Evolutionary conservation across 2,888 invertebrate genomes (phyloP), one percentile per base, ranked within the genome.

Genomic region (Hipparchia sbordonii): DNA sequence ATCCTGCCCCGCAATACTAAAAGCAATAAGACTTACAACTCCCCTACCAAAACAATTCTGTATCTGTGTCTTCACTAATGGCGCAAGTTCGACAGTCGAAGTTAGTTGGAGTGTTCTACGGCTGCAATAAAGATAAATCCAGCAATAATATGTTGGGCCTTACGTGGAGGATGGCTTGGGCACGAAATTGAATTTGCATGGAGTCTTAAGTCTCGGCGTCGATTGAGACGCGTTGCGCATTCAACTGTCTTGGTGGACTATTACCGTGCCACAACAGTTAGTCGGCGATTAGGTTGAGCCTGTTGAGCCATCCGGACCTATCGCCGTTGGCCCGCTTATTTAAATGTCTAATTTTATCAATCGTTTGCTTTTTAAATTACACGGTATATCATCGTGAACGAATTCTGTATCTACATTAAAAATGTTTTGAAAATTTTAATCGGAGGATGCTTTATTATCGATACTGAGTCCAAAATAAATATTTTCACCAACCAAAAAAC

Each of bases 61-160:
- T 93, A 89, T 92, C 90, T 92, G 93, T 92, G 92, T 93, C 90
- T 92, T 92, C 92, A 86, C 92, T 93, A 93, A 93, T 93, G 92
- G 93, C 90, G 86, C 84, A 93, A 93, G 88, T 93, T 93, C 92
- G 93, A 92, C 93, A 92, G 91, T 89, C 92, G 91, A 93, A 92
- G 89, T 93, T 92, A 92, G 89, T 92, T 92, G 86, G 90, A 92
- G 91, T 92, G 92, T 89, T 93, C 90, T 90, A 92, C 90, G 87
- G 89, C 89, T 87, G 92, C 93, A 92, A 93, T 93, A 93, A 93
- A 93, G 91, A 93, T 93, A 93, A 93, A 93, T 93, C 93, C 93
- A 90, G 90, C 91, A 91, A 93, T 93, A 93, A 93, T 91, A 93
- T 91, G 92, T 87, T 89, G 89, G 91, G 92, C 91, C 92, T 92